A percentile compares a stretch with the other conserved stretches of the same genome.
These are phyloP conservation scores for Dendrocincla fuliginosa DNA, from an alignment of 2,797 vertebrate genomes.

Conservation along the genomic window DNA sequence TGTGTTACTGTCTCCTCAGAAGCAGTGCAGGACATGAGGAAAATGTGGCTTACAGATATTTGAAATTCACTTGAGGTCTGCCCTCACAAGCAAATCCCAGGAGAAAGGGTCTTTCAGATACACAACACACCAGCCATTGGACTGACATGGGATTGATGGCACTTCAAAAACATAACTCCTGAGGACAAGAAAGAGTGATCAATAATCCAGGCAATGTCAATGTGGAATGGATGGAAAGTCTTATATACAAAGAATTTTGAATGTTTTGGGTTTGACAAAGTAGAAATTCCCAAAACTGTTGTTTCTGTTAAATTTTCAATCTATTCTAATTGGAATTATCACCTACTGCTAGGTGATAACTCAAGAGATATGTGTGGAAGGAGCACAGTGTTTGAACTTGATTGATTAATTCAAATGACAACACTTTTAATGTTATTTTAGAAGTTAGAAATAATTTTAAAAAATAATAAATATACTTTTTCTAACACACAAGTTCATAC, in stretches of 20 bases:
- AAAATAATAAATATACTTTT: not conserved
- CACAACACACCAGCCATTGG: fast-evolving
- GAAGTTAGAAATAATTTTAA: not conserved
- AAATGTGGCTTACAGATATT: not conserved
- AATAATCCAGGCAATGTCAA: not conserved
- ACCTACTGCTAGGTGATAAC: not conserved
- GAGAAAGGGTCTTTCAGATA: not conserved
- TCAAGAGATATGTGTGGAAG: not conserved
- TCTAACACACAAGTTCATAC: not conserved
- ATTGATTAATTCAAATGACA: not conserved
- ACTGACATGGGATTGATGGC: not conserved
- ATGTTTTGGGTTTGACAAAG: not conserved
- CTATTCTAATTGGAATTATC: not conserved
- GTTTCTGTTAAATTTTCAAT: not conserved
- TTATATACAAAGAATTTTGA: not conserved
- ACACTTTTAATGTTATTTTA: too few species aligned
- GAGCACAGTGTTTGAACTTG: not conserved
- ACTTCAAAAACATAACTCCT: not conserved
- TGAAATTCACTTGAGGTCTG: not conserved
- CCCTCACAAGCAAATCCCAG: not conserved
- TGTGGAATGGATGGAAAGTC: not conserved
- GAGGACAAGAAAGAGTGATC: not conserved
- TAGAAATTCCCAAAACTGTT: not conserved
- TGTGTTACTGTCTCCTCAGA: not conserved
- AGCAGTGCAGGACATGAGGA: not conserved